Conservation (phyloP, 2,888 invertebrate genomes). For the Synergus itoensis region DNA sequence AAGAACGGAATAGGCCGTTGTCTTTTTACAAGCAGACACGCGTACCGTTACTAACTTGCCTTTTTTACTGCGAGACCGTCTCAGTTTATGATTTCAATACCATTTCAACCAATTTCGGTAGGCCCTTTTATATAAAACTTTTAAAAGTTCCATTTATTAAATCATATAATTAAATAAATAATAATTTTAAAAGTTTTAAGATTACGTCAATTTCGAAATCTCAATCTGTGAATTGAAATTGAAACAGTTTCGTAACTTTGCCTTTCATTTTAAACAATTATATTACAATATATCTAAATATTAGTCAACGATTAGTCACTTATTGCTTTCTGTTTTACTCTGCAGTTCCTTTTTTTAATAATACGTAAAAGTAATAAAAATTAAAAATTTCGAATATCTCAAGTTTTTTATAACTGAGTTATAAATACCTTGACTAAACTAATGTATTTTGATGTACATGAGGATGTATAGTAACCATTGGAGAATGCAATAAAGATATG, state of each 20-base stretch:
- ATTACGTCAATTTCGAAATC: too few relatives aligned
- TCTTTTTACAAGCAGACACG: slow-evolving; percentile 25
- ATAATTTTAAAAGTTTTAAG: too few relatives aligned
- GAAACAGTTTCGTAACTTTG: too few relatives aligned
- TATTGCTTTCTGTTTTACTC: neutral
- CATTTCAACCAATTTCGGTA: neutral
- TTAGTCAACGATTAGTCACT: neutral
- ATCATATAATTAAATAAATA: too few relatives aligned
- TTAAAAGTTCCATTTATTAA: neutral
- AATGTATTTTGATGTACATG: neutral
- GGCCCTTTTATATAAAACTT: neutral
- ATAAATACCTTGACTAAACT: neutral
- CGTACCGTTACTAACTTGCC: slow-evolving; percentile 35
- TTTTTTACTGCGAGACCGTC: slow-evolving; percentile 17
- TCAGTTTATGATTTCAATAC: slow-evolving; percentile 9
- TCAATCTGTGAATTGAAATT: too few relatives aligned
- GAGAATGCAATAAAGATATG: neutral
- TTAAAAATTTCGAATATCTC: neutral
- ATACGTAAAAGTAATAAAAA: neutral
- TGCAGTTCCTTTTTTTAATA: neutral
- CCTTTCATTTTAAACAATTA: too few relatives aligned
- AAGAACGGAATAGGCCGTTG: slow-evolving; percentile 38
- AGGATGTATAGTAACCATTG: neutral
- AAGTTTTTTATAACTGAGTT: neutral
- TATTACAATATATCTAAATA: too few relatives aligned